Evolutionary conservation across 2,113 vertebrate genomes (phyloP), one percentile per base, ranked within the genome.

Genomic region (Cyanoramphus novaezelandiae): DNA sequence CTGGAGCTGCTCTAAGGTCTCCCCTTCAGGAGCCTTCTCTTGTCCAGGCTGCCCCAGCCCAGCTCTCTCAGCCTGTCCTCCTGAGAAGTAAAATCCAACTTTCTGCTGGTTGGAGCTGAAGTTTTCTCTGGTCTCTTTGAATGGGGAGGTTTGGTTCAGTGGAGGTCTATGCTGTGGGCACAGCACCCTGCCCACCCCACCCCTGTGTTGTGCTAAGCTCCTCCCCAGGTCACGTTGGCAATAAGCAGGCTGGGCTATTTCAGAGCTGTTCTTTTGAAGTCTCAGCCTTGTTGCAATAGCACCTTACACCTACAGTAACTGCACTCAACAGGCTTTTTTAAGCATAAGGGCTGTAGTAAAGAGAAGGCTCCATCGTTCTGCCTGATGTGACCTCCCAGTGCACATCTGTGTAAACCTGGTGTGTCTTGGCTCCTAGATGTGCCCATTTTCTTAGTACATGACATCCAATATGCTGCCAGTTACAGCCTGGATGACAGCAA

Each of bases 311-410:
- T 74, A 4, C 50, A 23, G 53, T 6, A 28, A 46, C 23, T 4
- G 37, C 53, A 15, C 16, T 16, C 18, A 14, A 4, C 27, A 33
- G 49, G 25, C 35, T 77, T 53, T 16, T 60, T 72, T 69, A 14
- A 31, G 60, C 2, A 1, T 16, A 9, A 55, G 31, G 8, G 50
- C 53, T 60, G 68, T 6, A 2, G 37, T 47, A 7, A 47, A 74
- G 55, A 27, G 29, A n/a, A 78, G 70, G 47, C 28, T 28, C 49
- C 13, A 0, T 7, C 67, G 10, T 52, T 27, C 18, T 46, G 86
- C 57, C 70, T 28, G 0, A 4, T 2, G n/a, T 24, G 17, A 37
- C 55, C 50, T 71, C 37, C 27, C 4, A 1, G 60, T 20, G n/a
- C 75, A 31, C 8, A 0, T 37, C 7, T 33, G 44, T 60, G 28